Conservation (phyloP, 2,797 vertebrate species). For the Eulemur coronatus region DNA sequence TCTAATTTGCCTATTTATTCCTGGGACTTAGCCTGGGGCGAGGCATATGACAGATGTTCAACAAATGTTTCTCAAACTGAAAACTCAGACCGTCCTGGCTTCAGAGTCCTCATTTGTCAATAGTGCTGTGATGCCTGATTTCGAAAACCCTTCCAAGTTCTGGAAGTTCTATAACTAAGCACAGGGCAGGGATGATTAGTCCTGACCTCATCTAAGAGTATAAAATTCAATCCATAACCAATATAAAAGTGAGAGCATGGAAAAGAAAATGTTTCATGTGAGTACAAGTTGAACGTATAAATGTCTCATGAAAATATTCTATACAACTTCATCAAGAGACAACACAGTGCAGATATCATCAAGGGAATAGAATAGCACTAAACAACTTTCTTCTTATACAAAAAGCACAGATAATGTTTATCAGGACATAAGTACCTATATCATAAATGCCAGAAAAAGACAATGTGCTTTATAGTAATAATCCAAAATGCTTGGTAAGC, state of each 20-base stretch:
- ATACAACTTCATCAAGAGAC: background rate
- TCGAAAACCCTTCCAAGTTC: background rate
- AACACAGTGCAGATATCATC: background rate
- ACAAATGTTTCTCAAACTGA: constrained; percentile 9
- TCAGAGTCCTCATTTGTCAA: background rate
- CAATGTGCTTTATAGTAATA: background rate
- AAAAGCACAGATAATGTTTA: background rate
- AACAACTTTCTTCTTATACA: background rate
- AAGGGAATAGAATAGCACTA: background rate
- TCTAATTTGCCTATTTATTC: background rate
- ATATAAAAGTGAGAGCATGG: background rate
- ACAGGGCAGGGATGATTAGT: background rate
- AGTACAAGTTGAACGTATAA: background rate
- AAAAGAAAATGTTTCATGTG: background rate
- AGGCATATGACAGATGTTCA: background rate
- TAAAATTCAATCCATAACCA: background rate
- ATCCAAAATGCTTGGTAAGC: background rate
- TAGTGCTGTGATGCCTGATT: background rate
- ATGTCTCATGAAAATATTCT: background rate
- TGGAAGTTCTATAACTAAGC: background rate
- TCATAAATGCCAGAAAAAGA: background rate
- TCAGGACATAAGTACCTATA: background rate
- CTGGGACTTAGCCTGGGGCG: background rate
- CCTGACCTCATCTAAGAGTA: background rate
- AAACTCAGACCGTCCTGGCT: background rate